Evolutionary conservation across 2,113 vertebrate genomes (phyloP).

Genomic region (Bufo gargarizans): DNA sequence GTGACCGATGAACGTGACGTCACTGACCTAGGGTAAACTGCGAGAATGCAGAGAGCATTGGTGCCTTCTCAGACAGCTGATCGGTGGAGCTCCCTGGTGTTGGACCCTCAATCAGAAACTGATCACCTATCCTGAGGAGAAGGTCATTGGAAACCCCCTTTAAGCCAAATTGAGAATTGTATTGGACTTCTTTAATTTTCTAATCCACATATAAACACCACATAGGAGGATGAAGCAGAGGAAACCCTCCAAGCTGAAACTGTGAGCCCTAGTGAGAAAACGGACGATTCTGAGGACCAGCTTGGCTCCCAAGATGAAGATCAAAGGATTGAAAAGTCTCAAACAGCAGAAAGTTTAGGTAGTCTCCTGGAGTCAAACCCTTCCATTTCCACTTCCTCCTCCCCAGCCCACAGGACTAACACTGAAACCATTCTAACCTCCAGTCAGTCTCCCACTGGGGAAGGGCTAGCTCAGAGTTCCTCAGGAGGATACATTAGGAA

Average conservation of each 20-base stretch:
- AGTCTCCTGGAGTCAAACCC: conserved; percentile 75
- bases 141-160: too few relatives aligned
- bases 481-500: conserved; percentile 75
- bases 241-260: conserved; percentile 63
- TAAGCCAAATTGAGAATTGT: background rate
- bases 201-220: background rate
- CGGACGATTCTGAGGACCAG: conserved; percentile 72
- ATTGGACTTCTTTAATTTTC: too few relatives aligned
- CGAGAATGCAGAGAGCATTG: too few relatives aligned
- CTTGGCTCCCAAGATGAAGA: conserved; percentile 68
- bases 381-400: conserved; percentile 75
- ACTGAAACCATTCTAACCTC: conserved; percentile 69
- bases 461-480: conserved; percentile 70
- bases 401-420: conserved; percentile 74
- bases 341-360: conserved; percentile 66
- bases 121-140: too few relatives aligned
- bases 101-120: too few relatives aligned
- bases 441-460: conserved; percentile 71
- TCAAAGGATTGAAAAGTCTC: conserved; percentile 69
- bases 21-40: too few relatives aligned
- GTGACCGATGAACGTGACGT: too few relatives aligned
- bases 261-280: conserved; percentile 49
- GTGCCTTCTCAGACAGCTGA: too few relatives aligned
- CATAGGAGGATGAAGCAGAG: conserved; percentile 73
- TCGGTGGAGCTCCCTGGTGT: too few relatives aligned